These are phyloP conservation scores for Miniopterus natalensis DNA, from an alignment of 2,113 vertebrate genomes.

Conservation along the genomic window DNA sequence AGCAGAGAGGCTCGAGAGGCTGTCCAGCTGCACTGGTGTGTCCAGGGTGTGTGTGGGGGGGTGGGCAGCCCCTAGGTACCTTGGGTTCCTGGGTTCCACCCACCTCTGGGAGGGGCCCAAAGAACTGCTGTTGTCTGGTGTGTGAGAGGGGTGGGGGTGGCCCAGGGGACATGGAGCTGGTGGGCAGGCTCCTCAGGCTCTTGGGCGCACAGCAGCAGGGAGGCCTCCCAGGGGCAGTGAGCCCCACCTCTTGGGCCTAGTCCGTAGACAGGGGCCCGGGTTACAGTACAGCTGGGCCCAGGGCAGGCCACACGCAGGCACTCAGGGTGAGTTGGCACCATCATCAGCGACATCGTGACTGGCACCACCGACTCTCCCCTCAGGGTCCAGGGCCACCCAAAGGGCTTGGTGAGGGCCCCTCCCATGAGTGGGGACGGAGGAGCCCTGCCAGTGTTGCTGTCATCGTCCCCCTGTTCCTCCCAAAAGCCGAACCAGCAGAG, in stretches of 20 bases:
- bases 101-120: not conserved
- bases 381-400: not conserved
- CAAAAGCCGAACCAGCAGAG: not conserved
- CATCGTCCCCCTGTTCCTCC: rapidly evolving
- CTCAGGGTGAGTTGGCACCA: not conserved
- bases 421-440: not conserved
- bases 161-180: not conserved
- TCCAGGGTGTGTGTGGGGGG: rapidly evolving
- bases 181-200: not conserved
- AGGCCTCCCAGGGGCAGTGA: not conserved
- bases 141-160: rapidly evolving
- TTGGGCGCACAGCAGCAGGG: not conserved
- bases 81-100: not conserved
- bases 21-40: rapidly evolving
- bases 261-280: rapidly evolving
- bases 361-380: not conserved
- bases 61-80: not conserved
- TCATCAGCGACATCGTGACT: rapidly evolving
- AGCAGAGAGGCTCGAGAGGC: not conserved
- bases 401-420: not conserved
- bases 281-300: not conserved
- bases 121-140: not conserved
- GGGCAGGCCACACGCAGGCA: not conserved
- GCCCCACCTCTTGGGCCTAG: not conserved
- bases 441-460: not conserved